Conservation (phyloP, 1,140 invertebrate species). For the Macrobrachium rosenbergii region DNA sequence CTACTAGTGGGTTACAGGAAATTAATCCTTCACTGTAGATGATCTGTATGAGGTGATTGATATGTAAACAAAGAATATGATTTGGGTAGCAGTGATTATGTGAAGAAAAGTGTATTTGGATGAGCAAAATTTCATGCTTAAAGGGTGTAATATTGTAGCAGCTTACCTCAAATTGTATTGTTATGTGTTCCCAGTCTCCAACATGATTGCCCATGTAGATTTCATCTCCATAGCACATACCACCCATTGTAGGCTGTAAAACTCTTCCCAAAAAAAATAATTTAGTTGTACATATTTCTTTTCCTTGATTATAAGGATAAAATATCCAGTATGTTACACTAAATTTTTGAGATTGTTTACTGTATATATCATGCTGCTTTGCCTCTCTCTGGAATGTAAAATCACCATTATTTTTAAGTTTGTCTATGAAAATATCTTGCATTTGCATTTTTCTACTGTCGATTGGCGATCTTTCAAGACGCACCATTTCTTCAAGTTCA, state of each 20-base stretch:
- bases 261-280: constrained; percentile 24
- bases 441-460: neutral
- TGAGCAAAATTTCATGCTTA: neutral
- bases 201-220: constrained; percentile 42
- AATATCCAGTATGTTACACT: constrained; percentile 54
- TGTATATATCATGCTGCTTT: neutral
- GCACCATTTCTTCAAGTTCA: no score
- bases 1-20: no score
- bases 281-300: constrained; percentile 36
- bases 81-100: no score
- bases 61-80: neutral
- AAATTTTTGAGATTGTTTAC: constrained; percentile 4
- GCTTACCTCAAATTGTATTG: constrained; percentile 41
- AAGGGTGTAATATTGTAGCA: no score
- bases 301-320: constrained; percentile 49
- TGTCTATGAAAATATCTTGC: neutral
- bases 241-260: constrained; percentile 33
- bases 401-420: neutral
- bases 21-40: no score
- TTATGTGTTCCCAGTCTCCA: constrained; percentile 55
- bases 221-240: constrained; percentile 41
- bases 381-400: neutral
- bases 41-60: no score
- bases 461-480: no score
- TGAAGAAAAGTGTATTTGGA: neutral